Evolutionary conservation across 2,888 invertebrate genomes (phyloP).

Genomic region (Apocheima hispidaria): DNA sequence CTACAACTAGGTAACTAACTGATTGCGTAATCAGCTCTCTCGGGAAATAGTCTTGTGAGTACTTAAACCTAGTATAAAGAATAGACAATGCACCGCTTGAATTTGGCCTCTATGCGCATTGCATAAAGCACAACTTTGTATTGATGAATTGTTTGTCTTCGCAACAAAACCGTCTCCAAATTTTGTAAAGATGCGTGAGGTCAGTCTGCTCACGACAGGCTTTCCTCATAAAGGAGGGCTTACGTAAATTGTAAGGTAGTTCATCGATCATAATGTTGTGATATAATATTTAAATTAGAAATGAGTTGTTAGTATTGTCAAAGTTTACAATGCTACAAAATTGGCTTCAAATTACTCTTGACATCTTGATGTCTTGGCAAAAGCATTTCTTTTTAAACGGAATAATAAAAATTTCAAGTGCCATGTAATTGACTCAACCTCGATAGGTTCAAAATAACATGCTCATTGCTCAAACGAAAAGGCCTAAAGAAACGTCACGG

Average conservation of each 20-base stretch:
- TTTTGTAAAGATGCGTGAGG: conserved; percentile 73
- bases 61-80: neutral
- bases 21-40: conserved; percentile 57
- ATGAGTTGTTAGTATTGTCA: conserved; percentile 8
- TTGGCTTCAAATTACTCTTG: conserved; percentile 12
- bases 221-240: conserved; percentile 41
- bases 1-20: conserved; percentile 37
- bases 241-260: conserved; percentile 45
- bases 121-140: conserved; percentile 32
- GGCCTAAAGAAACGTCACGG: conserved; percentile 65
- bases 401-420: conserved; percentile 34
- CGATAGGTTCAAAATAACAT: conserved; percentile 63
- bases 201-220: conserved; percentile 67
- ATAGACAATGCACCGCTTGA: conserved; percentile 22
- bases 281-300: conserved; percentile 22
- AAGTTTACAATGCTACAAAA: conserved; percentile 20
- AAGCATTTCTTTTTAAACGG: conserved; percentile 1
- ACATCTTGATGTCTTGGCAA: neutral
- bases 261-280: conserved; percentile 55
- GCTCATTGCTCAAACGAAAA: conserved; percentile 57
- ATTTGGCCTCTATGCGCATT: conserved; percentile 33
- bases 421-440: conserved; percentile 63
- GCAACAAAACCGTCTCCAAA: conserved; percentile 68
- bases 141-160: conserved; percentile 52
- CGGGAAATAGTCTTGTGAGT: conserved; percentile 61